phyloP scores from a whole-genome alignment of 2,888 invertebrate species.

The Stictocephala bisonia region DNA sequence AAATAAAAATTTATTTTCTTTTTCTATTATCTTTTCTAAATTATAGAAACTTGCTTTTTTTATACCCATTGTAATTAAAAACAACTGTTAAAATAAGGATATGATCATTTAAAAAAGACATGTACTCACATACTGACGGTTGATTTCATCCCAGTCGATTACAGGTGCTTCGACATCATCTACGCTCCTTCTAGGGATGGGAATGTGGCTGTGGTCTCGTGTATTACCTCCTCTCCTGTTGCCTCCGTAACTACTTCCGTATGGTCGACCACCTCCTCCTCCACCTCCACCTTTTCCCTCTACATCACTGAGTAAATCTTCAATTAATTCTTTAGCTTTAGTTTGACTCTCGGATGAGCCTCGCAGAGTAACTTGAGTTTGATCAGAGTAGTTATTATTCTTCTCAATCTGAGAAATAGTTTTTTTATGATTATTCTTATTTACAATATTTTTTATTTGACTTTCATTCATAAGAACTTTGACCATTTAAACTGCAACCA shows the following conservation, averaged over 20 bases:
- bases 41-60: too few relatives aligned
- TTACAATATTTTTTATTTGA: too few relatives aligned
- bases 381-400: constrained; percentile 62
- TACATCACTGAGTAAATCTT: constrained; percentile 49
- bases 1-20: too few relatives aligned
- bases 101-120: too few relatives aligned
- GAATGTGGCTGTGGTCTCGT: constrained; percentile 31
- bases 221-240: background rate
- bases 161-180: constrained; percentile 20
- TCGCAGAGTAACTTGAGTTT: constrained; percentile 65
- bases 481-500: too few relatives aligned
- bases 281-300: constrained; percentile 2
- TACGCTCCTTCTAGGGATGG: background rate
- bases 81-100: too few relatives aligned
- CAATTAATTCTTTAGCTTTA: constrained; percentile 63
- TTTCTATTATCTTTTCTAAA: too few relatives aligned
- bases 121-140: constrained; percentile 66
- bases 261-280: background rate
- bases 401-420: constrained; percentile 24
- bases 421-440: background rate
- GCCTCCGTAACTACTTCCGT: background rate
- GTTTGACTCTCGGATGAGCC: constrained; percentile 68
- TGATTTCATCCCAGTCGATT: constrained; percentile 72
- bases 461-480: too few relatives aligned
- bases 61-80: too few relatives aligned